Evolutionary conservation across 2,797 vertebrate genomes (phyloP).

Genomic region (Ataeniobius toweri): DNA sequence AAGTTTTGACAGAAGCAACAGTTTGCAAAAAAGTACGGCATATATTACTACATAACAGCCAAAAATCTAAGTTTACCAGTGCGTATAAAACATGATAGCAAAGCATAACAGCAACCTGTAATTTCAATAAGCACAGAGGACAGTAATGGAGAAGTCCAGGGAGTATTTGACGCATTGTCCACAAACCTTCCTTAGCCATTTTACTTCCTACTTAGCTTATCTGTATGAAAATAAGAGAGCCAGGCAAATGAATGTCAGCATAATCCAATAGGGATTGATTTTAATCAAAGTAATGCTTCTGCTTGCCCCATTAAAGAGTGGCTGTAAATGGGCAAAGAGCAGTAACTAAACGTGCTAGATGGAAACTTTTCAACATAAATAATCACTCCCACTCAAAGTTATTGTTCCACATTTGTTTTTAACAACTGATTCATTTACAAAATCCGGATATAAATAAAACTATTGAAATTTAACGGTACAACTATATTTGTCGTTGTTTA

Average conservation of each 20-base stretch:
- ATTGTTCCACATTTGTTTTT: background rate
- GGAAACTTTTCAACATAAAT: conserved; percentile 21
- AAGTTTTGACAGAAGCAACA: background rate
- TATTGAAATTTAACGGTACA: background rate
- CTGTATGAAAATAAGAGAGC: conserved; percentile 54
- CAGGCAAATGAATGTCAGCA: conserved; percentile 36
- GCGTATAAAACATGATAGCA: background rate
- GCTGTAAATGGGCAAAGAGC: conserved; percentile 63
- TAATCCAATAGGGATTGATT: conserved; percentile 80
- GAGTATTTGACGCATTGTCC: conserved; percentile 35
- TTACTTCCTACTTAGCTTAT: conserved; percentile 39
- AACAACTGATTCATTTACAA: background rate
- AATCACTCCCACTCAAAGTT: conserved; percentile 36
- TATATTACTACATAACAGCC: too few relatives aligned
- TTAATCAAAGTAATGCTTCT: conserved; percentile 78
- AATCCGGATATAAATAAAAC: background rate
- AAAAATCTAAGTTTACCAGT: background rate
- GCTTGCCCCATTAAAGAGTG: conserved; percentile 64
- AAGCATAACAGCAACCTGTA: background rate
- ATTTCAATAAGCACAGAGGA: background rate
- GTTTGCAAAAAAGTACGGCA: background rate
- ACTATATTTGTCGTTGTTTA: too few relatives aligned
- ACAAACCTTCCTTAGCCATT: conserved; percentile 13
- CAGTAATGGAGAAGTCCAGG: conserved; percentile 2
- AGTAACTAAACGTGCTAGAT: conserved; percentile 52